Base-by-base conservation (phyloP, 2,797 vertebrate species). In the Corythornis leucogaster region DNA sequence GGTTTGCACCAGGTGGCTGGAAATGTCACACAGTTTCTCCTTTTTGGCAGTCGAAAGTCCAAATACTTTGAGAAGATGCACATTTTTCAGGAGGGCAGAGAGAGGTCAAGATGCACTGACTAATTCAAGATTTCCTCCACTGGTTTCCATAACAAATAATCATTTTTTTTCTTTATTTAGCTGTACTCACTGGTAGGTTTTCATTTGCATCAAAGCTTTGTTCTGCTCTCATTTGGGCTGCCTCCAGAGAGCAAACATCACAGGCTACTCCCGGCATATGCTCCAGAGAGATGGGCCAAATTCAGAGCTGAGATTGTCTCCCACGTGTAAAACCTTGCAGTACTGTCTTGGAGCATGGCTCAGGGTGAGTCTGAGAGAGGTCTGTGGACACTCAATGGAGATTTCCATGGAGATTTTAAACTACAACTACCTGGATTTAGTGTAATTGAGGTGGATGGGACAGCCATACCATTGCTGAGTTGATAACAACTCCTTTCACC, bases 121-220 rank as follows among this genome's bases (percentile, higher is more conserved):
- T 96, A 96, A 95, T 95, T 96, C 96, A 96, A 94, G 93, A 96
- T 97, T 96, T 94, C 95, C 94, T 95, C 70, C 21, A 24, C 83
- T 94, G 81, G 93, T 96, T 97, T 96, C 94, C 93, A 96, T 91
- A 94, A 95, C 90, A 95, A 95, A 95, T 95, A 85, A 90, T 95
- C 3, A 58, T 84, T 90, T 95, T 87, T 95, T 95, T 89, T 85
- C 91, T 96, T 96, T 96, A 94, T 96, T 96, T 96, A 96, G 95
- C 93, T 94, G 70, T 38, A 62, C 90, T 94, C 80, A 62, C 85
- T 95, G 75, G 74, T 91, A 90, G 87, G 93, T 94, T 96, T 95
- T 94, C 86, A 82, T 95, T 86, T 92, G 87, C 93, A 87, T 95
- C 94, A 95, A 95, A 96, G 96, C 95, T 96, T 93, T 96, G 85